A percentile compares a stretch with the other conserved stretches of the same genome.
Conservation (phyloP, 2,113 vertebrate genomes). For the Nycticryphes semicollaris region DNA sequence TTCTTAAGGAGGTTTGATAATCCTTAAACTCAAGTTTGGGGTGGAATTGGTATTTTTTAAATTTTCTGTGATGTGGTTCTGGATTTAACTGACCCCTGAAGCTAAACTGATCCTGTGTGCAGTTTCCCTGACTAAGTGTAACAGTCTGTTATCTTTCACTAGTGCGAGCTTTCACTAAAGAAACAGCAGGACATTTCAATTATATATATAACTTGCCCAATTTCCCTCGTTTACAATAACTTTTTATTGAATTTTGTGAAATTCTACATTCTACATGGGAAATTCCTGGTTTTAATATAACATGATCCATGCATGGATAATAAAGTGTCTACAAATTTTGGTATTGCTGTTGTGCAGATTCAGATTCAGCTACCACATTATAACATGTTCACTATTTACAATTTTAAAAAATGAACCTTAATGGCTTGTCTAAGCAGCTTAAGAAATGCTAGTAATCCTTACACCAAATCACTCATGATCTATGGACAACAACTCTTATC, state of each 20-base stretch:
- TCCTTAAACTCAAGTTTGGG: neutral
- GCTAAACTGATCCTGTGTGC: neutral
- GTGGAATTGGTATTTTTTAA: neutral
- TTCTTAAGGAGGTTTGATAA: neutral
- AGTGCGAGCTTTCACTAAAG: neutral
- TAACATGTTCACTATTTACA: neutral
- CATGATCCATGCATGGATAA: neutral
- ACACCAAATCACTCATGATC: neutral
- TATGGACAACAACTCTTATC: slow-evolving; percentile 40
- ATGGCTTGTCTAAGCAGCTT: slow-evolving; percentile 15
- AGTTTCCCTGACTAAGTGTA: neutral
- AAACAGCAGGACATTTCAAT: neutral
- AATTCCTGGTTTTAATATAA: neutral
- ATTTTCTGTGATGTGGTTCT: neutral
- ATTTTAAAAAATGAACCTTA: neutral
- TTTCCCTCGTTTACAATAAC: neutral
- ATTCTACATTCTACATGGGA: neutral
- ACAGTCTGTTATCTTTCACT: neutral
- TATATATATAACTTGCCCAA: neutral
- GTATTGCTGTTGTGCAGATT: neutral
- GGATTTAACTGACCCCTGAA: neutral
- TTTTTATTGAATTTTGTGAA: neutral
- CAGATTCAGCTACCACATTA: neutral
- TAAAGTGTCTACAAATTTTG: neutral
- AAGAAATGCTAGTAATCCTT: slow-evolving; percentile 33